phyloP scores from a whole-genome alignment of 2,888 invertebrate species.

The Syrista parreyssii region DNA sequence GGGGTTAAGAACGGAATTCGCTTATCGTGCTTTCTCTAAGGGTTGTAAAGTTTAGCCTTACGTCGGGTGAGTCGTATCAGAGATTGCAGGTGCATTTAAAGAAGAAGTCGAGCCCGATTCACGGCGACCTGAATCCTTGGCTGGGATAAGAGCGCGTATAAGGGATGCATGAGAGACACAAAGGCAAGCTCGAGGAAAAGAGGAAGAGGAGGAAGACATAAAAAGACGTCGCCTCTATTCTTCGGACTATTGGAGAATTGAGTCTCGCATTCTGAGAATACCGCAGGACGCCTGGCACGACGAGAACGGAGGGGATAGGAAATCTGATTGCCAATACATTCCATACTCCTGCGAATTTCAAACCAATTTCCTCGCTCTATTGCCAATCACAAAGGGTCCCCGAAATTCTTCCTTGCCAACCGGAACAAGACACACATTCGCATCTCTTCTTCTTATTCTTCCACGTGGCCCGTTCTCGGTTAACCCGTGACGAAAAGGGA shows the following conservation, averaged over 20 bases:
- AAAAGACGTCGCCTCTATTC: background rate
- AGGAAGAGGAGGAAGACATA: background rate
- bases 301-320: conserved; percentile 17
- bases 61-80: background rate
- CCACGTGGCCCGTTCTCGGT: background rate
- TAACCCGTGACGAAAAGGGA: background rate
- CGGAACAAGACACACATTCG: conserved; percentile 47
- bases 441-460: conserved; percentile 30
- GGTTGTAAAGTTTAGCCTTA: background rate
- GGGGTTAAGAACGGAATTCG: background rate
- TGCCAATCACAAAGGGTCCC: conserved; percentile 56
- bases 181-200: background rate
- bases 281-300: conserved; percentile 25
- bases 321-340: conserved; percentile 63
- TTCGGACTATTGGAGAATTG: background rate
- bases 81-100: background rate
- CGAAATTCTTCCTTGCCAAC: conserved; percentile 51
- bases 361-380: conserved; percentile 60
- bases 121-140: background rate
- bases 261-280: conserved; percentile 45
- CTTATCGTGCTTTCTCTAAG: background rate
- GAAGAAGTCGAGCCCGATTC: background rate
- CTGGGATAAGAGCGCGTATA: background rate
- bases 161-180: background rate
- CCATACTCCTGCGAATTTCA: conserved; percentile 55